Base-by-base conservation (phyloP, 2,888 invertebrate species). In the Erebia palarica region DNA sequence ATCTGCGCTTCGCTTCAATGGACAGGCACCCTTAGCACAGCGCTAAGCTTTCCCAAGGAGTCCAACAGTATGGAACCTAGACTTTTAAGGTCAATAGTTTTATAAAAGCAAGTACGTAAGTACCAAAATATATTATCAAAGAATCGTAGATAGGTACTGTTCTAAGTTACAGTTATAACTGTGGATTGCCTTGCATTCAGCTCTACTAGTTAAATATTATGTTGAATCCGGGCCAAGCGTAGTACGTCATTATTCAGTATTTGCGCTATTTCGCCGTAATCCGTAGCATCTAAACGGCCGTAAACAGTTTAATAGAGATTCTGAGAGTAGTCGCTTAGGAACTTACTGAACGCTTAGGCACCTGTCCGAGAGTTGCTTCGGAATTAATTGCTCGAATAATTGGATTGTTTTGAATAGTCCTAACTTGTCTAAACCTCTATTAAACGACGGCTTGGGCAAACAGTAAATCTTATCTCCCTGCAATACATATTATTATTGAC, bases 311-410 rank as follows among this genome's bases (percentile, higher is more conserved):
- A 82, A 81, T 80, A 79, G 78, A 80, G 79, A 79, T 77, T 74
- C 77, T 44, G 47, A 74, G 75, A 77, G 71, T 73, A 73, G 75
- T 72, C 77, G 78, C 78, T 78, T 75, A 73, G 78, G 75, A 77
- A 77, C 79, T 77, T 80, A 80, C 73, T 70, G 74, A 70, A 69
- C 74, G 73, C 70, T 75, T 73, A 21, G 76, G 79, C 84, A 87
- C 88, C 88, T 88, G 89, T 82, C 84, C 83, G 78, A 81, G 53
- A 81, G 66, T 79, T 76, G 78, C 77, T 74, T 72, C 77, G 73
- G 73, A 78, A 78, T 84, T 88, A 88, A 88, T 88, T 86, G 87
- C 87, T 85, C 84, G 83, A 86, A 86, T 89, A 89, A 90, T 87
- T 86, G 86, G 84, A 82, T 81, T 79, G 82, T 84, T 78, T 78